phyloP scores from a whole-genome alignment of 2,888 invertebrate genomes.

The Papilio elwesi region DNA sequence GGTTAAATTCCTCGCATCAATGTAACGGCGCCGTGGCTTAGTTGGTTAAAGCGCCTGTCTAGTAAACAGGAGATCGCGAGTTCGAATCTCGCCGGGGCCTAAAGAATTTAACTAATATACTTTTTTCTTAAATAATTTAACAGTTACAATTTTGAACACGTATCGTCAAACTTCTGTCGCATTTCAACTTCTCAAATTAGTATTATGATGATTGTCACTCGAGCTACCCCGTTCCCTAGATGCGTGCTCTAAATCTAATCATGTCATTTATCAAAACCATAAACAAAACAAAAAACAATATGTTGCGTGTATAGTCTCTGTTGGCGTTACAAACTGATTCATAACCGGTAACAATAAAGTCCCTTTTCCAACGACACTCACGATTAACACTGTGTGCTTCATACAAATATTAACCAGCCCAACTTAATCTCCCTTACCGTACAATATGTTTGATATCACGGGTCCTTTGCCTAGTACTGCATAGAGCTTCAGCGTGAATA shows the following conservation, averaged over 20 bases:
- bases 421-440: background rate
- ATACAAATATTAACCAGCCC: conserved; percentile 46
- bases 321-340: too few relatives aligned
- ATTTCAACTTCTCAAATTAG: too few relatives aligned
- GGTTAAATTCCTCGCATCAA: background rate
- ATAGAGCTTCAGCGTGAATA: conserved; percentile 33
- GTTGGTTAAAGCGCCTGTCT: background rate
- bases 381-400: conserved; percentile 41
- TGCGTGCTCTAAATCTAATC: too few relatives aligned
- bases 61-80: too few relatives aligned
- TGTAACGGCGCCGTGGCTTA: background rate
- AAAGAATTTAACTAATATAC: background rate
- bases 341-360: conserved; percentile 59
- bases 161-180: too few relatives aligned
- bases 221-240: too few relatives aligned
- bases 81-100: background rate
- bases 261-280: too few relatives aligned
- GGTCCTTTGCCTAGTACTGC: conserved; percentile 19
- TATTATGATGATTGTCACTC: too few relatives aligned
- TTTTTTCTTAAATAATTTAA: background rate
- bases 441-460: background rate
- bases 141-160: background rate
- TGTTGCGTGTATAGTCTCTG: too few relatives aligned
- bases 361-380: conserved; percentile 49
- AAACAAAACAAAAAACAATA: too few relatives aligned